phyloP scores from a whole-genome alignment of 2,113 vertebrate species.

The Pyxicephalus adspersus region DNA sequence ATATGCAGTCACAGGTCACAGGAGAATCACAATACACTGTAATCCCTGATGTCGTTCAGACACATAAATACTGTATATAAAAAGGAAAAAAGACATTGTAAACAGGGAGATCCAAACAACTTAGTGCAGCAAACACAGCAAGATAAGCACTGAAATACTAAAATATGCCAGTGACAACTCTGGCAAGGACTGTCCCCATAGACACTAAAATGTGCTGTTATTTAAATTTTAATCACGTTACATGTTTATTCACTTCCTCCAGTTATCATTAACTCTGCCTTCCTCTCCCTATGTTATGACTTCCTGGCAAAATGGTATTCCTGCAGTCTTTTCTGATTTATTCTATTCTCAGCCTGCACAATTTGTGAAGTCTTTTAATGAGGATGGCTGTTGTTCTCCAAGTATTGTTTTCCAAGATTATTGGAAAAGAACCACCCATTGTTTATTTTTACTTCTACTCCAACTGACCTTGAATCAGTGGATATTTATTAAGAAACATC shows the following conservation, averaged over 20 bases:
- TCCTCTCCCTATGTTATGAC: neutral
- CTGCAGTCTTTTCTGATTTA: slow-evolving; percentile 17
- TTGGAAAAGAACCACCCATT: slow-evolving; percentile 9
- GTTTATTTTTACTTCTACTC: neutral
- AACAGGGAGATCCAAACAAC: no score
- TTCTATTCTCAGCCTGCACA: slow-evolving; percentile 20
- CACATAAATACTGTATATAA: no score
- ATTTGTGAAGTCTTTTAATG: neutral
- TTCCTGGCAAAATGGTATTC: slow-evolving; percentile 18
- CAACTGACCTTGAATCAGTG: no score
- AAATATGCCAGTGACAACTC: no score
- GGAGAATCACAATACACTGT: no score
- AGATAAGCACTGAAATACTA: no score
- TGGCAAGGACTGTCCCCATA: neutral
- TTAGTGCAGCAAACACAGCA: no score
- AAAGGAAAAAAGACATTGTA: no score
- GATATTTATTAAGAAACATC: no score
- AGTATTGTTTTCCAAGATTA: no score
- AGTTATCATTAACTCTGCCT: slow-evolving; percentile 3
- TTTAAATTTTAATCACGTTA: neutral
- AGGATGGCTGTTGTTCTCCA: neutral
- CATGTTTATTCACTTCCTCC: slow-evolving; percentile 20
- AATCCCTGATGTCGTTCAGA: no score
- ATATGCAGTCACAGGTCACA: no score
- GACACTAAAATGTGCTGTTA: neutral